Conservation (phyloP, 2,797 vertebrate species). For the Decapterus maruadsi region DNA sequence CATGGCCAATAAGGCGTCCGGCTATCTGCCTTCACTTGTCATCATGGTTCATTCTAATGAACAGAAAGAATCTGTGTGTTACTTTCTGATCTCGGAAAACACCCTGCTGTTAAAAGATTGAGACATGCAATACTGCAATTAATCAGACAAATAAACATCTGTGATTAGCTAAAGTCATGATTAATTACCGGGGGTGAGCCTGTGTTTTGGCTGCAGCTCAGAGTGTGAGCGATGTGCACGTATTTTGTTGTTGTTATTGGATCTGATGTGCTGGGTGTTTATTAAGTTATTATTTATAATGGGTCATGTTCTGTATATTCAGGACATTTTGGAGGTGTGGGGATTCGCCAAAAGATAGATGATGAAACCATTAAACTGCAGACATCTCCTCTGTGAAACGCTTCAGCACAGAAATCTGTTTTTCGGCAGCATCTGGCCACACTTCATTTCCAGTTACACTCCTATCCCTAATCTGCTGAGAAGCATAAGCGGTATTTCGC, state of each 20-base stretch:
- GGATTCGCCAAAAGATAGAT: conserved; percentile 29
- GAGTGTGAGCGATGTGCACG: conserved; percentile 16
- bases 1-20: conserved; percentile 48
- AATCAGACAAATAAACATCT: conserved; percentile 45
- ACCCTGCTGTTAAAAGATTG: conserved; percentile 37
- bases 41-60: conserved; percentile 63
- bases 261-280: conserved; percentile 21
- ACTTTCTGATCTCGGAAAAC: conserved; percentile 17
- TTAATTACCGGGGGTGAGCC: conserved; percentile 26
- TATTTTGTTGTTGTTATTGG: conserved; percentile 48
- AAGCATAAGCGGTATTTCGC: conserved; percentile 27
- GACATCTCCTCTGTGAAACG: conserved; percentile 16
- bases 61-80: conserved; percentile 38
- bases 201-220: conserved; percentile 35
- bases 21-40: conserved; percentile 35
- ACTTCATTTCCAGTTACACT: conserved; percentile 41
- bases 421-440: conserved; percentile 12
- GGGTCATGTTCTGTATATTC: conserved; percentile 30
- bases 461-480: conserved; percentile 30
- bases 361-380: conserved; percentile 14
- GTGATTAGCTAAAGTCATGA: conserved; percentile 21
- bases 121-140: conserved; percentile 39
- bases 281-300: conserved; percentile 41
- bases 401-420: conserved; percentile 13
- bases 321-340: conserved; percentile 22